Base-by-base conservation (phyloP, 1,140 invertebrate species). In the Euschistus heros region DNA sequence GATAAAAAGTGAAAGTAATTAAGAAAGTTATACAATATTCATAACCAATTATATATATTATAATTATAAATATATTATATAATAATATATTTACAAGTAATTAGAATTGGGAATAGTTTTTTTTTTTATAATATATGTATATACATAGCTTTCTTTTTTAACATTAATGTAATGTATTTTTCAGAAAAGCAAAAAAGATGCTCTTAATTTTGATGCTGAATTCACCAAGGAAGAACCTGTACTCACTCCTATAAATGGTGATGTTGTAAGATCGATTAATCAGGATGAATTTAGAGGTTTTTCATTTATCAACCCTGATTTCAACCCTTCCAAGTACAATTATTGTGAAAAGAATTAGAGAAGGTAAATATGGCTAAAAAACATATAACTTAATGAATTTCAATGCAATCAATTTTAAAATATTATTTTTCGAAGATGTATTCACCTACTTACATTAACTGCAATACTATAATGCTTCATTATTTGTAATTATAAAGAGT, bases 171-270 rank as follows among this genome's bases (percentile, higher is more conserved):
- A 6, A 6, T 37, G 68, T 73, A 72, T 82, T 37, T 37, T 82
- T 37, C 81, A 98, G 96, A 96, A 94, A 88, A 94, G 87, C 75
- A 90, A 93, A 80, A 92, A 92, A 74, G 97, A 99, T 79, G 94
- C 94, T 52, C 85, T 93, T 70, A 99, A 99, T 81, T 99, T 99
- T 79, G 97, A 99, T 79, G 86, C 94, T 15, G 97, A 99, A 81
- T 99, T 99, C 76, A 99, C 97, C 8, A 94, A 94, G 76, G 97
- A 99, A 79, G 95, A 98, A 70, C 95, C 97, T 6, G 84, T 89
- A 20, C 79, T 99, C 64, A 98, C 97, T 20, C 96, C 96, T 10
- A 87, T 98, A 47, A 88, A 94, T 71, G 79, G 85, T 33, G 92
- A 95, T 72, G 87, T 94, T 65, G 82, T 98, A 55, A 84, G 88